Conservation (phyloP, 2,113 vertebrate species). For the Grantiella picta region DNA sequence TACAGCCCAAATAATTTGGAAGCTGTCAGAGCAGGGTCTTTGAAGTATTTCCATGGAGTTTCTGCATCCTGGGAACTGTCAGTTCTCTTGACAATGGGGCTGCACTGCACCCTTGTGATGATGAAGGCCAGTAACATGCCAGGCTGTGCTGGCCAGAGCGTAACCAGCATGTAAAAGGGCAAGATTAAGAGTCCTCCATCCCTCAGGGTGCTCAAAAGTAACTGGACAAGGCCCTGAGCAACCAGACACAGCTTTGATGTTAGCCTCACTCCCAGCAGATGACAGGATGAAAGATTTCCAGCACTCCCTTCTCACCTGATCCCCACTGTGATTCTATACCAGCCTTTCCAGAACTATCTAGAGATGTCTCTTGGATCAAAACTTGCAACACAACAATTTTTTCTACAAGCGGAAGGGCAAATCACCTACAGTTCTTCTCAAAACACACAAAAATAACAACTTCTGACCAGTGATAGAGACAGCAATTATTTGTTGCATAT, state of each 20-base stretch:
- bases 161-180: neutral
- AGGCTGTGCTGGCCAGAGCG: neutral
- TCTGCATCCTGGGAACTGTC: neutral
- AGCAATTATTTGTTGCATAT: neutral
- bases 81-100: neutral
- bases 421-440: neutral
- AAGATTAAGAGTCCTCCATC: neutral
- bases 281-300: neutral
- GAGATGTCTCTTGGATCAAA: neutral
- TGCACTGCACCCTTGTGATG: neutral
- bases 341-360: neutral
- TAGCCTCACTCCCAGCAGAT: neutral
- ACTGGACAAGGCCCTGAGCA: neutral
- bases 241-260: neutral
- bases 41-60: neutral
- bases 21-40: neutral
- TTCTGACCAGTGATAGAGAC: neutral
- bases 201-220: neutral
- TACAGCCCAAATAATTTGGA: neutral
- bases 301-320: neutral
- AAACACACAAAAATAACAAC: neutral
- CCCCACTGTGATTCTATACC: neutral
- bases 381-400: neutral
- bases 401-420: neutral
- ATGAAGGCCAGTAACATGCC: accelerated